Evolutionary conservation across 1,140 invertebrate genomes (phyloP), one percentile per base, ranked within the genome.

Genomic region (Cydia strobilella): DNA sequence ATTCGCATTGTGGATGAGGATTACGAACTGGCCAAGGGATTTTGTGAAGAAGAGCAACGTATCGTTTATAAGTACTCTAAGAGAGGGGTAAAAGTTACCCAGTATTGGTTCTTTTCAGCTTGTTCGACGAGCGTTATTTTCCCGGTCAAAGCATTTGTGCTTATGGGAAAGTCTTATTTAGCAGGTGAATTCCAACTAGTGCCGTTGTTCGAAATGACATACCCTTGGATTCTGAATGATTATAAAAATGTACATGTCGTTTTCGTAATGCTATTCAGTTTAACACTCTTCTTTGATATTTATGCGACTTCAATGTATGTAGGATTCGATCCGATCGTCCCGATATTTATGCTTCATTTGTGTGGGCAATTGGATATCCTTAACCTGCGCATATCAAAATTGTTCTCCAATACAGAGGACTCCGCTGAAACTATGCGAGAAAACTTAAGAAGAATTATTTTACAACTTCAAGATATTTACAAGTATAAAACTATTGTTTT

Each of bases 401-500:
- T 84, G 25, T 82, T 83, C 73, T 48, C 35, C 1, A 59, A 77
- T 69, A 7, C 65, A 1, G 6, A 31, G 13, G 45, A 75, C 15
- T 27, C 45, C 2, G n/a, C 20, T 59, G 71, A 78, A 75, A 75
- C 76, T 25, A 42, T 42, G 1, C 27, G 74, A 31, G 27, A 80
- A 62, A 73, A 79, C 51, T 74, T 84, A 45, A 82, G 82, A 72
- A 23, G 39, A 20, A 82, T 85, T 25, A 84, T 83, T 73, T 9
- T 80, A 3, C 86, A 79, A 78, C 48, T 87, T 9, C 81, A 84
- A 73, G 76, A 79, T 39, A 77, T 87, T 31, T 86, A 87, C 74
- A 79, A 72, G 86, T 88, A 79, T 31, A 71, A 51, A 27, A 31
- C 27, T 0, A n/a, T 23, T 62, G 2, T 51, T 51, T n/a, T 18